Conservation (phyloP, 2,113 vertebrate species). For the Zootoca vivipara region DNA sequence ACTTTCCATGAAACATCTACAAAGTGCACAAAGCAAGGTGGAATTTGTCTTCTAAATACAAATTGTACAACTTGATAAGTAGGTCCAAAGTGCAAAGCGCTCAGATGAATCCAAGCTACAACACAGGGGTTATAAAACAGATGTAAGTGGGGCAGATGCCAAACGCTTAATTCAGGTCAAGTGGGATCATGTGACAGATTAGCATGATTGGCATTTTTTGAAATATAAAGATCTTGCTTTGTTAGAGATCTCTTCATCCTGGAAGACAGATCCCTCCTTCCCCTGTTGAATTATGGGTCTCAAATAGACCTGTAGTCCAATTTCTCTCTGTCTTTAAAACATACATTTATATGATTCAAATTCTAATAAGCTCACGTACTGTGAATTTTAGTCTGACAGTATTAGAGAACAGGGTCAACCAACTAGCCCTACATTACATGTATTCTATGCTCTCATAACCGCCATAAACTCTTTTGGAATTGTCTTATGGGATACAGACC, state of each 20-base stretch:
- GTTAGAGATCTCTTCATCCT: neutral
- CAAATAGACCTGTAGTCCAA: neutral
- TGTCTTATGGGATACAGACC: neutral
- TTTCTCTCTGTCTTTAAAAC: neutral
- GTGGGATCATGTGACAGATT: neutral
- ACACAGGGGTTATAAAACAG: conserved; percentile 18
- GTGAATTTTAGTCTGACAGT: neutral
- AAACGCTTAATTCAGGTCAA: conserved; percentile 32
- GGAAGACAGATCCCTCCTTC: neutral
- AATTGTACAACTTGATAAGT: conserved; percentile 41
- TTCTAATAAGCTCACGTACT: neutral
- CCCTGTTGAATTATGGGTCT: neutral
- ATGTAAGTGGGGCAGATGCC: conserved; percentile 39
- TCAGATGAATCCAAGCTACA: neutral
- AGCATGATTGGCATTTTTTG: neutral
- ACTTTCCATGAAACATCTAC: neutral
- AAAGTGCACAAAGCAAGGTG: conserved; percentile 24
- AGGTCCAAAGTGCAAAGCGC: conserved; percentile 53
- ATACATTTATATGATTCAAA: neutral
- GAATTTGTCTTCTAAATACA: conserved; percentile 20
- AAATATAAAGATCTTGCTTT: neutral
- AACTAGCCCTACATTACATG: neutral
- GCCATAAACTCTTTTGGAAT: neutral
- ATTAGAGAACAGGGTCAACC: neutral
- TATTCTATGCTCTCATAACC: neutral